Evolutionary conservation across 2,888 invertebrate genomes (phyloP).

Genomic region (Deilephila porcellus): DNA sequence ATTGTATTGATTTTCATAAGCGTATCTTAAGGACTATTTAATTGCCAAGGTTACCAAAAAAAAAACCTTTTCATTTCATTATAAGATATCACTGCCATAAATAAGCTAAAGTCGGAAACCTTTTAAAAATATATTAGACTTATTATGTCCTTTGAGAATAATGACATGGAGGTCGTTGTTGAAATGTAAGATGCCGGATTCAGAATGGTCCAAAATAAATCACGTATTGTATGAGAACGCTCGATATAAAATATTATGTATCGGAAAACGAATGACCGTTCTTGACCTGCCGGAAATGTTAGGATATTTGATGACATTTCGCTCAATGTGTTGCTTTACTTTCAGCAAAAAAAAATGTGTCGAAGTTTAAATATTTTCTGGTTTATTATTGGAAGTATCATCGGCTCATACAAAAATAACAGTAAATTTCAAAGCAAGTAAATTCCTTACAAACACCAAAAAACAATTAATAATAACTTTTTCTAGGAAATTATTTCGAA

Average conservation of each 20-base stretch:
- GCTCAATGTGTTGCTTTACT: not conserved
- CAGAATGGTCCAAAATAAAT: conserved; percentile 1
- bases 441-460: too few relatives aligned
- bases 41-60: too few relatives aligned
- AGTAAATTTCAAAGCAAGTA: too few relatives aligned
- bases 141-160: not conserved
- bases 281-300: not conserved
- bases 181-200: not conserved
- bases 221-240: not conserved
- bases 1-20: too few relatives aligned
- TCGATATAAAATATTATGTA: not conserved
- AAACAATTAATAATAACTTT: too few relatives aligned
- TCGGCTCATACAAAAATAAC: too few relatives aligned
- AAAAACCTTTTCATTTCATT: too few relatives aligned
- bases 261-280: conserved; percentile 4
- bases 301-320: not conserved
- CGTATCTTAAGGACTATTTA: too few relatives aligned
- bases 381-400: too few relatives aligned
- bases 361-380: too few relatives aligned
- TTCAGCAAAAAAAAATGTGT: too few relatives aligned
- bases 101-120: not conserved
- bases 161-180: not conserved
- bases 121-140: not conserved
- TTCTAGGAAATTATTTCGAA: too few relatives aligned
- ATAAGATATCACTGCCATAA: not conserved